Evolutionary conservation across 2,797 vertebrate genomes (phyloP), one percentile per base, ranked within the genome.

Genomic region (Anableps anableps): DNA sequence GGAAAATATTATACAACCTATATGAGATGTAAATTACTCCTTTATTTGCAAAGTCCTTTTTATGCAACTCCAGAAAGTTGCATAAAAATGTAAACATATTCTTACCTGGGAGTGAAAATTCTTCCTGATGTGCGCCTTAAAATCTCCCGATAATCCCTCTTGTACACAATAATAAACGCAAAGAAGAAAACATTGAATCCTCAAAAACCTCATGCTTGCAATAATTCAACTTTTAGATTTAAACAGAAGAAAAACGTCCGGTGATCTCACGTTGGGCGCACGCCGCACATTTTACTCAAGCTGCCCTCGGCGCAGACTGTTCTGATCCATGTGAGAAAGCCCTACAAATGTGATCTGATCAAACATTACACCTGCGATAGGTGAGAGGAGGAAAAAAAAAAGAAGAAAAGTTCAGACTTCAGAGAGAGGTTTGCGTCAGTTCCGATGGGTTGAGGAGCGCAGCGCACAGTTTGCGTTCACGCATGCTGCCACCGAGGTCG

Each of bases 21-120:
- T 71, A 17, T 14, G 2, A 43, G 41, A 45, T 43, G 68, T n/a
- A 71, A 45, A 71, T 45, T 29, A 71, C 26, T 45, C 68, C 26
- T 71, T 71, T 45, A 45, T 17, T 45, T 71, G n/a, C 26, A 16
- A 45, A 29, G 41, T 71, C 5, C n/a, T n/a, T n/a, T n/a, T n/a
- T n/a, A n/a, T n/a, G n/a, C n/a, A n/a, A n/a, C n/a, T 71, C 68
- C 68, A 45, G 41, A 71, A 71, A 45, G 66, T 7, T 73, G 19
- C 21, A 36, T 74, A 38, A n/a, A 36, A 31, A 21, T n/a, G 38
- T 9, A 26, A 50, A 31, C 9, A 31, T 19, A 29, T 43, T 5
- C 79, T 90, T 74, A 96, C 95, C 94, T 94, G 94, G 53, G 93
- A 60, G 72, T 85, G 68, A 29, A 81, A 5, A 17, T 83, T 83